Conservation (phyloP, 2,888 invertebrate genomes). For the Volucella zonaria region DNA sequence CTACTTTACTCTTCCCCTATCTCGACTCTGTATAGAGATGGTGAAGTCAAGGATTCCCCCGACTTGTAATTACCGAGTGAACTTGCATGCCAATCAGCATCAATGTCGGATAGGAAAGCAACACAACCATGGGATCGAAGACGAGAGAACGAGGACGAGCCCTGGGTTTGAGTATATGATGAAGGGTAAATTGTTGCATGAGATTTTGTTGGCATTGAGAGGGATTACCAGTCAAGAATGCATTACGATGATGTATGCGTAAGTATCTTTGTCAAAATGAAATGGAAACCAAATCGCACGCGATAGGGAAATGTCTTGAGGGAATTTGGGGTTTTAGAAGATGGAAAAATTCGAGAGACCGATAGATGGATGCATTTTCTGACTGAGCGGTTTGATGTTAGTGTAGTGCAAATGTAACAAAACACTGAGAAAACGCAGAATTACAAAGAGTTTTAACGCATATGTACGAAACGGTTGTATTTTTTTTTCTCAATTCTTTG, state of each 20-base stretch:
- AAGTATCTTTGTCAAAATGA: background rate
- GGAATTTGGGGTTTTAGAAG: too few species aligned
- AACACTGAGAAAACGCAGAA: too few species aligned
- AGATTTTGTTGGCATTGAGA: constrained; percentile 25
- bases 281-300: background rate
- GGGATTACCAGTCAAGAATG: background rate
- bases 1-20: too few species aligned
- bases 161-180: background rate
- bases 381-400: too few species aligned
- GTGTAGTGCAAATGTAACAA: too few species aligned
- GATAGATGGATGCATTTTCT: too few species aligned
- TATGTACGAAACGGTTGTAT: too few species aligned
- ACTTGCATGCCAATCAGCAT: constrained; percentile 68
- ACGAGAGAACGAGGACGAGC: too few species aligned
- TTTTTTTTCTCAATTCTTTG: too few species aligned
- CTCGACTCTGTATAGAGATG: background rate
- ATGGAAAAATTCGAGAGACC: too few species aligned
- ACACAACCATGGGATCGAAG: background rate
- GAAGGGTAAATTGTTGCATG: constrained; percentile 29
- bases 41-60: constrained; percentile 37
- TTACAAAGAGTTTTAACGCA: too few species aligned
- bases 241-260: background rate
- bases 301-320: too few species aligned
- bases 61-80: constrained; percentile 50
- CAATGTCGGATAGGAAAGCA: constrained; percentile 48